Conservation (phyloP, 2,888 invertebrate species). For the Temnothorax ravouxi region DNA sequence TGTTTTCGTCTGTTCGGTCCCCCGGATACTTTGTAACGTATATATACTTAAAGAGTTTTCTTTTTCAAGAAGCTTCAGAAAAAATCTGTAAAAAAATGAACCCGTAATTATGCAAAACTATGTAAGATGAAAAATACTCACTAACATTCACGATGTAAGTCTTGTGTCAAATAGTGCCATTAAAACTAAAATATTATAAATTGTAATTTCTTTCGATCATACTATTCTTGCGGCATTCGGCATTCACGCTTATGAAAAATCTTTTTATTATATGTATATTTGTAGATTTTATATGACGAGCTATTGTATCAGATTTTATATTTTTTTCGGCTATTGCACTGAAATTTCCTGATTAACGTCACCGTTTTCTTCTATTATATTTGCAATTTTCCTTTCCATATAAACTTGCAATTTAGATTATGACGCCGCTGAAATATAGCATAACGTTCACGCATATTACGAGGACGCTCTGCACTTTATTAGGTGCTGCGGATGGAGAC, state of each 20-base stretch:
- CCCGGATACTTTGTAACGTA: conserved; percentile 15
- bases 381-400: background rate
- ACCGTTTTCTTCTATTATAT: background rate
- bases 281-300: background rate
- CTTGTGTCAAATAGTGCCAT: conserved; percentile 6
- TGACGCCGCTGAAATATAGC: conserved; percentile 3
- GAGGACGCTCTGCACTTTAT: conserved; percentile 23
- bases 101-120: conserved; percentile 25
- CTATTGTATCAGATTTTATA: background rate
- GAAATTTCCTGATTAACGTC: conserved; percentile 6
- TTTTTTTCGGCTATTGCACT: background rate
- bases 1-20: background rate
- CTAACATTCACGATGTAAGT: conserved; percentile 19
- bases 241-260: background rate
- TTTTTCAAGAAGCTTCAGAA: background rate
- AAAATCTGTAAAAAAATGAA: background rate
- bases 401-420: conserved; percentile 33
- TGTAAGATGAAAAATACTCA: conserved; percentile 5
- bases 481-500: conserved; percentile 37
- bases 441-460: background rate
- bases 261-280: background rate
- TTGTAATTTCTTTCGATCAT: conserved; percentile 28
- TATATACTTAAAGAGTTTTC: conserved; percentile 18
- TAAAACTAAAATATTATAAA: conserved; percentile 23
- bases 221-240: background rate